Evolutionary conservation across 2,113 vertebrate species (phyloP).

Genomic region (Mola mola): DNA sequence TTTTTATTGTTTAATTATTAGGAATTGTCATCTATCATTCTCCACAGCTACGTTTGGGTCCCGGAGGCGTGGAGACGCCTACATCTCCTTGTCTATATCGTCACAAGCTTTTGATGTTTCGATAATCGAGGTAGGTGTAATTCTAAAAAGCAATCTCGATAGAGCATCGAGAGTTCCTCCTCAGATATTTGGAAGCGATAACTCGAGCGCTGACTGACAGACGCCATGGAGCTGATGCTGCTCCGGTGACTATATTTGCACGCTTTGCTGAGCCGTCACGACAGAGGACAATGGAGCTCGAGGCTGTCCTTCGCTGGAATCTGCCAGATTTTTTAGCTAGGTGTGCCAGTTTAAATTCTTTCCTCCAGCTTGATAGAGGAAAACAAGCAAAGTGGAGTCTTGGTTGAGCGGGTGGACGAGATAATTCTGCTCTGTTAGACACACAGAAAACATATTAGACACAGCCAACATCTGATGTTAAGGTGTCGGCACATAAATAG

Average conservation of each 20-base stretch:
- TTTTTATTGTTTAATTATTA: too few species aligned
- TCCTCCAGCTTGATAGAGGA: slow-evolving; percentile 1
- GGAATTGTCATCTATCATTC: too few species aligned
- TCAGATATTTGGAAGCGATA: background rate
- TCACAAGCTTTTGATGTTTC: background rate
- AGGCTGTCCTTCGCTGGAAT: slow-evolving; percentile 13
- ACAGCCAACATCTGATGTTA: too few species aligned
- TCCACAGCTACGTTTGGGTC: too few species aligned
- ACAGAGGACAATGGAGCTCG: slow-evolving; percentile 15
- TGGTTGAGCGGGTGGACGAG: background rate
- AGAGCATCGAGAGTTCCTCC: background rate
- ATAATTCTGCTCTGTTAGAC: background rate
- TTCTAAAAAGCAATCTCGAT: background rate
- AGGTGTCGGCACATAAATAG: too few species aligned
- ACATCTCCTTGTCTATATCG: background rate
- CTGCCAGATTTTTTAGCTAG: slow-evolving; percentile 23
- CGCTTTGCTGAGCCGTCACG: background rate
- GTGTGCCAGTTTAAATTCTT: slow-evolving; percentile 40
- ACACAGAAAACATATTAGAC: too few species aligned
- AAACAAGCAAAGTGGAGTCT: slow-evolving; percentile 7
- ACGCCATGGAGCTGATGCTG: background rate
- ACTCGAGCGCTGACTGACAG: background rate
- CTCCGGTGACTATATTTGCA: background rate
- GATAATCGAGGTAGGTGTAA: too few species aligned
- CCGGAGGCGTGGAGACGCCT: background rate